These are phyloP conservation scores for Scaptomyza polygonia DNA, from an alignment of 2,888 invertebrate genomes.

Conservation along the genomic window DNA sequence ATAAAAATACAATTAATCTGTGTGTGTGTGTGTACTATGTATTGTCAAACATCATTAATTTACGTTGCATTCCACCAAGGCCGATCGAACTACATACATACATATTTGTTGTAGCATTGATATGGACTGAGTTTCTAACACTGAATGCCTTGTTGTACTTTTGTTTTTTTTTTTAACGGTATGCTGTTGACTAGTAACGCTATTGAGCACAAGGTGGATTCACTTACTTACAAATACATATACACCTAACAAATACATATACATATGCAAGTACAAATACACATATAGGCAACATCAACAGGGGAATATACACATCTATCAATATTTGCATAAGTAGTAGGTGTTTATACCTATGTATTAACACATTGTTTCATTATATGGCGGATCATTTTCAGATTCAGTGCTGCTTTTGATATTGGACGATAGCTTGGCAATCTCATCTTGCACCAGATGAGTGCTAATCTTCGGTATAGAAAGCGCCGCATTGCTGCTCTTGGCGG, in stretches of 20 bases:
- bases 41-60: conserved; percentile 72
- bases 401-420: conserved; percentile 85
- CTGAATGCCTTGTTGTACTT: neutral
- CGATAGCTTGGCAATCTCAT: conserved; percentile 84
- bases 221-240: conserved; percentile 29
- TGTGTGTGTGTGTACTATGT: conserved; percentile 51
- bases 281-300: conserved; percentile 12
- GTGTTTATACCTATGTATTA: conserved; percentile 52
- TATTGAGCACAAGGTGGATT: conserved; percentile 58
- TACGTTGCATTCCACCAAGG: conserved; percentile 37
- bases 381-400: conserved; percentile 84
- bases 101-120: conserved; percentile 8
- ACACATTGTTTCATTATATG: conserved; percentile 85
- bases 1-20: conserved; percentile 74
- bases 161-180: neutral
- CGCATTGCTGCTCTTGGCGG: conserved; percentile 55
- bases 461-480: conserved; percentile 82
- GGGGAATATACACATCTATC: conserved; percentile 6
- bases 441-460: conserved; percentile 84
- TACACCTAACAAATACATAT: conserved; percentile 6
- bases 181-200: conserved; percentile 48
- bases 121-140: conserved; percentile 21
- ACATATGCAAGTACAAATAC: conserved; percentile 22
- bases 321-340: neutral
- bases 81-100: neutral